A percentile compares a stretch with the other conserved stretches of the same genome.
phyloP scores from a whole-genome alignment of 2,888 invertebrate genomes.

The Hemithea aestivaria region DNA sequence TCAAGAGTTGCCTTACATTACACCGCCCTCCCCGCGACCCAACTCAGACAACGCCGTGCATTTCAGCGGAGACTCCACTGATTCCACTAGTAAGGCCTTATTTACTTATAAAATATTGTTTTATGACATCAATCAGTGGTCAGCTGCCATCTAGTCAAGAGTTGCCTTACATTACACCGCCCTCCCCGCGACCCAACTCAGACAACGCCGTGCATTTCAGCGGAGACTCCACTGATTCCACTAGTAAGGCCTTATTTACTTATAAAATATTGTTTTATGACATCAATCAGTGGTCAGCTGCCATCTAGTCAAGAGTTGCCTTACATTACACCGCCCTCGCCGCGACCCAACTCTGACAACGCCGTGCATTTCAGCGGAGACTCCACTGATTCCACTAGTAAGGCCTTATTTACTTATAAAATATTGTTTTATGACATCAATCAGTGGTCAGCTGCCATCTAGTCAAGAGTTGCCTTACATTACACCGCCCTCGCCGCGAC shows the following conservation, averaged over 20 bases:
- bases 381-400: slow-evolving; percentile 92
- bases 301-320: slow-evolving; percentile 87
- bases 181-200: slow-evolving; percentile 66
- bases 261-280: slow-evolving; percentile 18
- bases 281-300: slow-evolving; percentile 1
- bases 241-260: slow-evolving; percentile 85
- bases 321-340: slow-evolving; percentile 90
- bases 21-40: slow-evolving; percentile 82
- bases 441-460: slow-evolving; percentile 2
- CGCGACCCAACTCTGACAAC: slow-evolving; percentile 52
- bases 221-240: slow-evolving; percentile 94
- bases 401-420: slow-evolving; percentile 41
- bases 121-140: background rate
- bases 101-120: slow-evolving; percentile 19
- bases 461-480: slow-evolving; percentile 94
- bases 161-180: slow-evolving; percentile 93
- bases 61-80: slow-evolving; percentile 95
- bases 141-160: slow-evolving; percentile 81
- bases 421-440: slow-evolving; percentile 19
- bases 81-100: slow-evolving; percentile 89
- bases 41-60: slow-evolving; percentile 74
- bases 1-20: slow-evolving; percentile 93
- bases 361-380: slow-evolving; percentile 91
- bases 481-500: slow-evolving; percentile 85
- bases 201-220: slow-evolving; percentile 85